Base-by-base conservation (phyloP, 2,113 vertebrate species). In the Chaenogobius annularis region DNA sequence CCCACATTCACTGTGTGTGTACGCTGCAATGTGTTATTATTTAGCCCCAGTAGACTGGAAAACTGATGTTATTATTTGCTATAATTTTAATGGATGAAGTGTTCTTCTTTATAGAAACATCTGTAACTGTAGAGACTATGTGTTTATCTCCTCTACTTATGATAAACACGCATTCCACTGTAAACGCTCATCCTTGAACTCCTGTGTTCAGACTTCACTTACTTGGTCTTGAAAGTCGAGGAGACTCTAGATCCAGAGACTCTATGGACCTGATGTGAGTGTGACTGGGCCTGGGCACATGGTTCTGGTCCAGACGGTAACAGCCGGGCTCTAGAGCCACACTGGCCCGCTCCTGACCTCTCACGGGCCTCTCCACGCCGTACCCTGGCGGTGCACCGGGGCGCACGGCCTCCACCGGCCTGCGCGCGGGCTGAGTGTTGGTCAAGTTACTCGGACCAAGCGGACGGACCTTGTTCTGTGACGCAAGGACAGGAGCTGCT, bases 361-460 rank as follows among this genome's bases (percentile, higher is more conserved):
- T 85, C 3, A 90, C 90, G 26, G 82, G 81, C 75, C 90, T 90
- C 68, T 91, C 89, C 43, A 80, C 89, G 5, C 82, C 87, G 80
- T 84, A 90, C 7, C 83, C 76, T 14, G 37, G 68, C 8, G 76
- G 74, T 6, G 68, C 84, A 63, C 78, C 81, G 9, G 84, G 56
- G 76, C 77, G 84, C 26, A n/a, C 73, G 0, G 70, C 72, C 10
- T 92, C 90, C 55, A 90, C 90, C 5, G 43, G 76, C 22, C 91
- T 77, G 73, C 20, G 91, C 17, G 26, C 26, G 26, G 26, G 26
- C 26, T 81, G 87, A 26, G 80, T 88, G 79, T 94, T 94, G 10
- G 83, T 77, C 71, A 75, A 80, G 70, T 94, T 93, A 80, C 93
- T 92, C 44, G 91, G 91, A 5, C 92, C 93, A 52, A 94, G 88